A percentile compares a stretch with the other conserved stretches of the same genome.
Evolutionary conservation across 2,113 vertebrate genomes (phyloP).

Genomic region (Oreochromis niloticus): DNA sequence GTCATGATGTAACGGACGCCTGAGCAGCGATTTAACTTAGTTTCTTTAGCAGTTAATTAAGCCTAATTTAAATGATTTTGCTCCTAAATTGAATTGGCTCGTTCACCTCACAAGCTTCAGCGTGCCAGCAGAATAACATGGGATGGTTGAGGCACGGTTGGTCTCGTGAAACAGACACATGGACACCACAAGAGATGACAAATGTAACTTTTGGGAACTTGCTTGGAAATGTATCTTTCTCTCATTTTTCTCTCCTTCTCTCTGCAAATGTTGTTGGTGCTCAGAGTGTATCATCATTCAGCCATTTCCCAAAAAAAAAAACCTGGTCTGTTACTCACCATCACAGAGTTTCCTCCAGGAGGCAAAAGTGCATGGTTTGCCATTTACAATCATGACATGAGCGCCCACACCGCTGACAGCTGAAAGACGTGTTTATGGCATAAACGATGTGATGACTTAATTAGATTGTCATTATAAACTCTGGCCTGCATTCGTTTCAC

Average conservation of each 20-base stretch:
- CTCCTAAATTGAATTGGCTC: constrained; percentile 30
- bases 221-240: not conserved
- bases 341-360: not conserved
- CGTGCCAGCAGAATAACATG: constrained; percentile 69
- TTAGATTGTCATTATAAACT: constrained; percentile 32
- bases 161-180: constrained; percentile 24
- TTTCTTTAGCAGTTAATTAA: constrained; percentile 11
- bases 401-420: constrained; percentile 1
- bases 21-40: constrained; percentile 5
- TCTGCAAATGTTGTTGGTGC: not conserved
- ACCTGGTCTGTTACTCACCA: constrained; percentile 8
- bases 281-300: constrained; percentile 24
- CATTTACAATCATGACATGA: constrained; percentile 29
- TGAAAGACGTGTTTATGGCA: constrained; percentile 20
- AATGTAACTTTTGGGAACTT: not conserved
- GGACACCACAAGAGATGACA: constrained; percentile 60
- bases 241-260: not conserved
- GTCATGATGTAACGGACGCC: not conserved
- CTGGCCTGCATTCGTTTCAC: constrained; percentile 14
- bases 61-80: constrained; percentile 48
- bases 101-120: constrained; percentile 32
- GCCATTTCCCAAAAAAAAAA: not conserved
- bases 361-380: not conserved
- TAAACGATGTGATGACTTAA: constrained; percentile 21
- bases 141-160: constrained; percentile 63